Evolutionary conservation across 2,113 vertebrate genomes (phyloP).

Genomic region (Peromyscus maniculatus): DNA sequence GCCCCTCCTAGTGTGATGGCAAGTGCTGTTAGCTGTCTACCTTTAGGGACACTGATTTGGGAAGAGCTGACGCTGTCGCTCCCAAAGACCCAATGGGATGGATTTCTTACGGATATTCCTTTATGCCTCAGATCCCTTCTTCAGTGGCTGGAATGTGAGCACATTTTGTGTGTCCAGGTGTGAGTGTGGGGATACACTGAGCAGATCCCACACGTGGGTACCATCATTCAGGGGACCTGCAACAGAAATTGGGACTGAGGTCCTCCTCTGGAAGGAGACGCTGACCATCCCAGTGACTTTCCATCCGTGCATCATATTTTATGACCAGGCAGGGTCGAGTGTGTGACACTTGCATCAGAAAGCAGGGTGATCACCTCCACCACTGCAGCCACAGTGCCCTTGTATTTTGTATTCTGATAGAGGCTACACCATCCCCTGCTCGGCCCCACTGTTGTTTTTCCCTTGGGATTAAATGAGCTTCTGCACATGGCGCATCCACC

Average conservation of each 20-base stretch:
- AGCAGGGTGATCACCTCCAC: background rate
- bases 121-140: background rate
- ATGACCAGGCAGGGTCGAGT: background rate
- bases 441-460: accelerated
- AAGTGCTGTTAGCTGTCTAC: background rate
- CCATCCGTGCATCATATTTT: background rate
- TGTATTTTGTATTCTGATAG: background rate
- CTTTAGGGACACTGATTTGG: background rate
- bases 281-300: background rate
- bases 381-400: background rate
- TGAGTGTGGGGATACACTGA: no score
- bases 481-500: accelerated
- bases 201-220: no score
- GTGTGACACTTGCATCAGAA: accelerated
- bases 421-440: background rate
- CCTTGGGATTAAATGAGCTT: background rate
- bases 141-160: no score
- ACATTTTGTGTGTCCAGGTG: background rate
- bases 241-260: background rate
- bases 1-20: accelerated
- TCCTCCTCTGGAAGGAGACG: background rate
- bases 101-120: background rate
- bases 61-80: background rate
- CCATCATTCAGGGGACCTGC: background rate
- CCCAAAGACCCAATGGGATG: background rate